These are phyloP conservation scores for Hypocryptadius cinnamomeus DNA, from an alignment of 2,113 vertebrate genomes.

Conservation along the genomic window DNA sequence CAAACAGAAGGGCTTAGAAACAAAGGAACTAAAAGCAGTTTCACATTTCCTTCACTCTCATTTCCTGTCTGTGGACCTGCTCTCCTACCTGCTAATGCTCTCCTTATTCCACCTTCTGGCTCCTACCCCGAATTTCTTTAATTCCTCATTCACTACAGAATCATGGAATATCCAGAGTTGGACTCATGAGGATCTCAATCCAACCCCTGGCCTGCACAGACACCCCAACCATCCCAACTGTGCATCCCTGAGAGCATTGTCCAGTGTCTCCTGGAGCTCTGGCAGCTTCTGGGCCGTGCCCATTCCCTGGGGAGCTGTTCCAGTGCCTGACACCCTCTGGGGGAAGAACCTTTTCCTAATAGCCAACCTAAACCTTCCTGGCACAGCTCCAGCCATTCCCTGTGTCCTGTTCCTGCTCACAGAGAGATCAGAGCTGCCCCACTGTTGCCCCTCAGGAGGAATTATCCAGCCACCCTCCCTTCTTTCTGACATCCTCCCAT, in stretches of 20 bases:
- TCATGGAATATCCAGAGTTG: background rate
- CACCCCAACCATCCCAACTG: background rate
- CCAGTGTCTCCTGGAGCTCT: background rate
- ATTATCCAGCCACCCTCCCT: background rate
- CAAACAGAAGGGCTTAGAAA: accelerated
- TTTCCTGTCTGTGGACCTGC: background rate
- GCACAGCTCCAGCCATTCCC: background rate
- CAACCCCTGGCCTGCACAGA: background rate
- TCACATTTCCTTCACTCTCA: background rate
- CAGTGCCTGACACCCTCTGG: background rate
- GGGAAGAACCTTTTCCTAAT: background rate
- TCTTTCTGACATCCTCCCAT: accelerated
- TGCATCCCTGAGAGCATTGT: background rate
- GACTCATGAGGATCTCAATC: background rate
- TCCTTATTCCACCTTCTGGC: background rate
- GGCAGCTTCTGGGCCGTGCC: accelerated
- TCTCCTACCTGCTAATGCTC: background rate
- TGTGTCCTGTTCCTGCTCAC: background rate
- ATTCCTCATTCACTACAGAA: background rate
- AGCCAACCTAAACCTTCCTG: background rate
- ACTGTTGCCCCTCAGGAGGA: background rate
- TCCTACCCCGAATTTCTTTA: background rate
- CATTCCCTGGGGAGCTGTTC: background rate
- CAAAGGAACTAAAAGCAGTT: background rate
- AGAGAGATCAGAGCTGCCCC: background rate